These are phyloP conservation scores for Diadophis punctatus DNA, from an alignment of 2,113 vertebrate genomes.

Conservation along the genomic window DNA sequence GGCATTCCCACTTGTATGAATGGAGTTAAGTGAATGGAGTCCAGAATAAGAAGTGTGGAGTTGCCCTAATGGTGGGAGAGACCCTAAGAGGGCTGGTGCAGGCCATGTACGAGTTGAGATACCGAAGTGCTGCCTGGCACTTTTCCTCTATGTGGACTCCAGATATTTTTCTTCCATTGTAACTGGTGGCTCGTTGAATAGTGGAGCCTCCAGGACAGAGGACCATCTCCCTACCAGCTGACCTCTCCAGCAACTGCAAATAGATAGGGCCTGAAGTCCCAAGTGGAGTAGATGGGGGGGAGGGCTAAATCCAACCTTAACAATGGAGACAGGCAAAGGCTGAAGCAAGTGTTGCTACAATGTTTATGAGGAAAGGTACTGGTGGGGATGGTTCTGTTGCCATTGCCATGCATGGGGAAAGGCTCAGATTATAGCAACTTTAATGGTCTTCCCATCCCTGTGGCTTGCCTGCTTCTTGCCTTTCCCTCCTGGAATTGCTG, in stretches of 20 bases:
- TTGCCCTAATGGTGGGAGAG: no score
- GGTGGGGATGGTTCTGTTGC: background rate
- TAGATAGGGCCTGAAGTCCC: slow-evolving; percentile 71
- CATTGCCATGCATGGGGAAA: slow-evolving; percentile 4
- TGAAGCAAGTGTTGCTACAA: background rate
- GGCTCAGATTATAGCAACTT: slow-evolving; percentile 33
- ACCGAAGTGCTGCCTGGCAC: no score
- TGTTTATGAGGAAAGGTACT: background rate
- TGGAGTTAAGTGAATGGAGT: no score
- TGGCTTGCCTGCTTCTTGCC: slow-evolving; percentile 22
- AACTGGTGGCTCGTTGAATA: slow-evolving; percentile 78
- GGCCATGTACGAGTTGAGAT: no score
- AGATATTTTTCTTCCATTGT: slow-evolving; percentile 67
- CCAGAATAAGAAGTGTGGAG: no score
- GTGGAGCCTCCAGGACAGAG: slow-evolving; percentile 75
- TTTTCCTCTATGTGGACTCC: no score
- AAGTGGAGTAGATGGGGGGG: background rate
- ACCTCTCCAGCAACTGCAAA: slow-evolving; percentile 47
- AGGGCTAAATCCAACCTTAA: no score
- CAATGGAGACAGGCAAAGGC: no score
- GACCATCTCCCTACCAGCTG: slow-evolving; percentile 68
- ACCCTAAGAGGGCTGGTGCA: no score
- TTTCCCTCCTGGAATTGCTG: slow-evolving; percentile 31
- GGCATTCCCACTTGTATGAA: no score
- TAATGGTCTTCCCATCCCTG: slow-evolving; percentile 49